Evolutionary conservation across 1,140 invertebrate genomes (phyloP), one percentile per base, ranked within the genome.

Genomic region (Saxidomus purpurata): DNA sequence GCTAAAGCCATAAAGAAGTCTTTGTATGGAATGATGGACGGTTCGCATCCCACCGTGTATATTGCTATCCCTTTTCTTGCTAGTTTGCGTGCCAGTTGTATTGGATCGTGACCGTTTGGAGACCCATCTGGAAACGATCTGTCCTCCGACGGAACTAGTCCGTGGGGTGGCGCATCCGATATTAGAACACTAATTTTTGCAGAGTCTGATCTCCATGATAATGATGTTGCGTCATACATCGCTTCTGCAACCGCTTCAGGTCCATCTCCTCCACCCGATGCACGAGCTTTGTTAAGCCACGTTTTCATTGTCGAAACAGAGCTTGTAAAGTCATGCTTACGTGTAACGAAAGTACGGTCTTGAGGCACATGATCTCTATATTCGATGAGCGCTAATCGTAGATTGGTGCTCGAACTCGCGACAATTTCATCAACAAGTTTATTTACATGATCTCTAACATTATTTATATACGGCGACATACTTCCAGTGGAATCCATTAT

Each of bases 201-300:
- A 6, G 76, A 28, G 4, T 79, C 9, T 47, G 38, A 22, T 43
- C 76, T 43, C 76, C 76, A 79, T 22, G 38, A 49, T 28, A 79
- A 59, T 38, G 90, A 89, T 15, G 38, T 47, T 28, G 38, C 76
- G n/a, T 91, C 79, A 69, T 93, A 90, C 3, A 93, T 59, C 19
- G 90, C 93, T 49, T 93, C 93, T 28, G 93, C 92, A 11, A 93
- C 92, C 40, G 92, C 92, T 67, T 93, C 93, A 28, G 93, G 92
- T 47, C 67, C 40, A 77, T 94, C 93, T 0, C 93, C 93, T 36
- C 93, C 92, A 55, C 93, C 93, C 17, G n/a, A 22, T 17, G 93
- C 93, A 0, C 31, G 47, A n/a, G 91, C 90, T 1, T 40, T 25
- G 19, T 93, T 90, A 22, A 93, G 63, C 92, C 92, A 93, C 2